Conservation (phyloP, 2,113 vertebrate genomes). For the Diglossa brunneiventris region DNA sequence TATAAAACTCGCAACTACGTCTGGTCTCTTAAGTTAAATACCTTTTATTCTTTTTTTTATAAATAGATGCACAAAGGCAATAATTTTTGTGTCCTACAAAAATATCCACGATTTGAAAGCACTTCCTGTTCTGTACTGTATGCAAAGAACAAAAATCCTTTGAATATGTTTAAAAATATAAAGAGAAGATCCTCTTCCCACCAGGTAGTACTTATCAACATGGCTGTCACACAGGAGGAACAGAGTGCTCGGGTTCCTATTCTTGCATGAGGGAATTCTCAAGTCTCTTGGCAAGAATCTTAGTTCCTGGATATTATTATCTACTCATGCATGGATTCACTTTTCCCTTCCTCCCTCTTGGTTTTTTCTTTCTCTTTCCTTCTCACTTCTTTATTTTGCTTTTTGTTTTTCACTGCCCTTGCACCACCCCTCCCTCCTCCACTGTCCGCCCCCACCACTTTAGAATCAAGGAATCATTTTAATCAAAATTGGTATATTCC, state of each 20-base stretch:
- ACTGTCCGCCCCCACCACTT: fast-evolving
- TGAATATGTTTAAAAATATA: background rate
- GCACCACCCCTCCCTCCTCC: fast-evolving
- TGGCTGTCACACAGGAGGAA: background rate
- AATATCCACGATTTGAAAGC: background rate
- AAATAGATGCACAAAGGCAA: background rate
- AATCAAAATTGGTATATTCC: background rate
- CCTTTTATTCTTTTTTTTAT: background rate
- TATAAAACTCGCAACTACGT: background rate
- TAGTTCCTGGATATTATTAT: background rate
- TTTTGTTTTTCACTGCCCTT: background rate
- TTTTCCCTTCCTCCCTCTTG: background rate
- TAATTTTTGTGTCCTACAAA: background rate
- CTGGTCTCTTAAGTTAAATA: background rate
- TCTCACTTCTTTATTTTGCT: background rate
- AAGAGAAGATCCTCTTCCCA: background rate
- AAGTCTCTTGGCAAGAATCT: background rate
- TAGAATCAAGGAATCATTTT: background rate
- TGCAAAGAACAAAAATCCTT: background rate
- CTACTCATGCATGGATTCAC: background rate
- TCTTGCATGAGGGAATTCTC: background rate
- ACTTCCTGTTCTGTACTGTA: background rate
- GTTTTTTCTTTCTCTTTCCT: background rate
- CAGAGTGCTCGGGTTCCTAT: background rate
- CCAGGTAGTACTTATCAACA: background rate